Evolutionary conservation across 2,888 invertebrate genomes (phyloP).

Genomic region (Nemapogon koenigi): DNA sequence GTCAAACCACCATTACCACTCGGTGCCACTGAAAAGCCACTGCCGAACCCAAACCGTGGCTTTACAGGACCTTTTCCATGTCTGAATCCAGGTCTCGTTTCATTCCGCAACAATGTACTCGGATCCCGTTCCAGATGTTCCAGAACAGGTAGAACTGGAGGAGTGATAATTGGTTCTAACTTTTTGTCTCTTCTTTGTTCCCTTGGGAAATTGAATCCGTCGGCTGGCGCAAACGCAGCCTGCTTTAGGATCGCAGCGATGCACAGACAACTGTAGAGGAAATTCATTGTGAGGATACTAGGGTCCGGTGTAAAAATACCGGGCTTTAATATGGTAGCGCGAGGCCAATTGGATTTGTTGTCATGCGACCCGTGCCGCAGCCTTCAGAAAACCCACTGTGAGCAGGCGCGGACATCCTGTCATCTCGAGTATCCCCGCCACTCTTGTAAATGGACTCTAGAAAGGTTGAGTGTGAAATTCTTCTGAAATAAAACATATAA

Average conservation of each 20-base stretch:
- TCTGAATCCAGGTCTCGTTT: constrained; percentile 20
- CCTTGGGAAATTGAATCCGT: constrained; percentile 45
- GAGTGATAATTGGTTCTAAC: constrained; percentile 50
- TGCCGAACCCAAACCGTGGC: constrained; percentile 43
- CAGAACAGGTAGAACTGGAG: constrained; percentile 53
- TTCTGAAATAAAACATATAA: too few species aligned
- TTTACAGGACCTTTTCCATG: constrained; percentile 22
- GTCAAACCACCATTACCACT: constrained; percentile 45
- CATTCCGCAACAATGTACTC: constrained; percentile 45
- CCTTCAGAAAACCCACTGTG: constrained; percentile 65
- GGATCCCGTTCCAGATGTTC: constrained; percentile 59
- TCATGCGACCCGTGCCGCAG: constrained; percentile 63
- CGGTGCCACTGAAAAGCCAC: constrained; percentile 47
- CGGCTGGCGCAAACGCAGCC: constrained; percentile 34
- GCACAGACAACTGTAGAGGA: constrained; percentile 38
- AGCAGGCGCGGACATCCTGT: constrained; percentile 44
- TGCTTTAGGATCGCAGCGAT: constrained; percentile 25
- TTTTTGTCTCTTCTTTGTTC: constrained; percentile 37
- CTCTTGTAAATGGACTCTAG: too few species aligned
- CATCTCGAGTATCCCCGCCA: constrained; percentile 38
- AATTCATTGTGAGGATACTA: constrained; percentile 47
- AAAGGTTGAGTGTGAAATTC: too few species aligned
- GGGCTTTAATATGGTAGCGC: constrained; percentile 59
- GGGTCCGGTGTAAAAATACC: constrained; percentile 37
- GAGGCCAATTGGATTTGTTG: constrained; percentile 50